phyloP scores from a whole-genome alignment of 1,140 invertebrate species.

The Sweltsa coloradensis region DNA sequence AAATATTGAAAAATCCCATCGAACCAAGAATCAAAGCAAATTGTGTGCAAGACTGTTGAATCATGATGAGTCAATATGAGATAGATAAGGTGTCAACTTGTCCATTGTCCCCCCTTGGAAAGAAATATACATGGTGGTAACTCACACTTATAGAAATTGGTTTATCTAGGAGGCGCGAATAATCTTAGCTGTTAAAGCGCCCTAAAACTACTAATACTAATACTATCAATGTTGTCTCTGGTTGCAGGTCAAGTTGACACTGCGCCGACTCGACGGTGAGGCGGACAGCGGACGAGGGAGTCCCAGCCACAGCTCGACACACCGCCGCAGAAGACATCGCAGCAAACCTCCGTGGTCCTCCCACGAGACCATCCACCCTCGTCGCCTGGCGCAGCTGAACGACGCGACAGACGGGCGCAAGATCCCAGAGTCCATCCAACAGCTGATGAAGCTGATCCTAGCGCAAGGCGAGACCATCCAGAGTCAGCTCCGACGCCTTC shows the following conservation, averaged over 20 bases:
- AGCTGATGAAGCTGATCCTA: slow-evolving; percentile 60
- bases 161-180: too few species aligned
- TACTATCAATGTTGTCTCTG: not conserved
- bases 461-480: slow-evolving; percentile 73
- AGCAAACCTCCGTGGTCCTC: slow-evolving; percentile 4
- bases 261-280: slow-evolving; percentile 25
- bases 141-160: too few species aligned
- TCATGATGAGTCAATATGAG: too few species aligned
- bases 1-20: too few species aligned
- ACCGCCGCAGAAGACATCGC: slow-evolving; percentile 20
- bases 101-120: too few species aligned
- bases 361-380: slow-evolving; percentile 18
- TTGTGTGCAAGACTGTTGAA: too few species aligned
- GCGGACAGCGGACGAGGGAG: slow-evolving; percentile 19
- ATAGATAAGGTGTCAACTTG: too few species aligned
- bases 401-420: slow-evolving; percentile 13
- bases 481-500: slow-evolving; percentile 46
- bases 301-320: slow-evolving; percentile 16
- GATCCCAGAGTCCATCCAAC: slow-evolving; percentile 43
- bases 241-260: slow-evolving; percentile 27
- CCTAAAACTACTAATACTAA: too few species aligned
- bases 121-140: too few species aligned
- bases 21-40: too few species aligned
- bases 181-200: too few species aligned
- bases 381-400: slow-evolving; percentile 15